Percentiles rank a stretch among this genome's conserved stretches.
phyloP scores from a whole-genome alignment of 1,140 invertebrate genomes.

The Euura saliciscinereae region DNA sequence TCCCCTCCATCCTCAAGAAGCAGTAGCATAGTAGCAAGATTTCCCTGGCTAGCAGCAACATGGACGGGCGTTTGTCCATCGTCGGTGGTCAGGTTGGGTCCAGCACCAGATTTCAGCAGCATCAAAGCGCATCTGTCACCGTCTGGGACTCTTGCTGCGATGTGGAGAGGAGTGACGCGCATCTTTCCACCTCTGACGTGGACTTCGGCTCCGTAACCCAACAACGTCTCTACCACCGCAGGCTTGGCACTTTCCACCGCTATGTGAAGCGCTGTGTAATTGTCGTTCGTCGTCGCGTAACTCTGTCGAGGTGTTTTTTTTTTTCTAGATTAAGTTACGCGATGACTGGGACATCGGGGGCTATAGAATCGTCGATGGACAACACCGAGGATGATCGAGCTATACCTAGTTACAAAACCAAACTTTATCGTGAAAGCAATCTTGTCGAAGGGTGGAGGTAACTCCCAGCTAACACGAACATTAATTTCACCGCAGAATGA shows the following conservation, averaged over 20 bases:
- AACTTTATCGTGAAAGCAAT: too few relatives aligned
- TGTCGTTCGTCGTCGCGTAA: slow-evolving; percentile 75
- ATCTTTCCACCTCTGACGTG: slow-evolving; percentile 90
- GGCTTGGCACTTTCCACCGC: slow-evolving; percentile 97
- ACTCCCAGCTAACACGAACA: neutral
- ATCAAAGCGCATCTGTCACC: slow-evolving; percentile 97
- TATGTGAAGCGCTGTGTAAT: slow-evolving; percentile 97
- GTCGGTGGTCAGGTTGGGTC: slow-evolving; percentile 89
- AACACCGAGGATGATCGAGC: neutral
- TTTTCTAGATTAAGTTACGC: too few relatives aligned
- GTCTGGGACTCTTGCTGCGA: slow-evolving; percentile 90
- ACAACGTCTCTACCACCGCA: slow-evolving; percentile 92
- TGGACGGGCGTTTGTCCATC: slow-evolving; percentile 95
- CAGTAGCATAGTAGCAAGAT: slow-evolving; percentile 82
- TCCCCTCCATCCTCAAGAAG: slow-evolving; percentile 91
- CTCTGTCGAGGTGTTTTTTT: slow-evolving; percentile 33
- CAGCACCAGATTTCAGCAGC: slow-evolving; percentile 96
- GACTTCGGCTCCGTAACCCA: slow-evolving; percentile 96
- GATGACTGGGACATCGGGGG: neutral
- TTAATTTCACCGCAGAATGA: neutral
- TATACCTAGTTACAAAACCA: too few relatives aligned
- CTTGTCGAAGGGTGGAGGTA: neutral
- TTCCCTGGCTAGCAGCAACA: slow-evolving; percentile 88
- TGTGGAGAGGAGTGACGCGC: slow-evolving; percentile 93
- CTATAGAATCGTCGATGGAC: neutral